These are phyloP conservation scores for Danio jaintianensis DNA, from an alignment of 2,797 vertebrate genomes.

Conservation along the genomic window DNA sequence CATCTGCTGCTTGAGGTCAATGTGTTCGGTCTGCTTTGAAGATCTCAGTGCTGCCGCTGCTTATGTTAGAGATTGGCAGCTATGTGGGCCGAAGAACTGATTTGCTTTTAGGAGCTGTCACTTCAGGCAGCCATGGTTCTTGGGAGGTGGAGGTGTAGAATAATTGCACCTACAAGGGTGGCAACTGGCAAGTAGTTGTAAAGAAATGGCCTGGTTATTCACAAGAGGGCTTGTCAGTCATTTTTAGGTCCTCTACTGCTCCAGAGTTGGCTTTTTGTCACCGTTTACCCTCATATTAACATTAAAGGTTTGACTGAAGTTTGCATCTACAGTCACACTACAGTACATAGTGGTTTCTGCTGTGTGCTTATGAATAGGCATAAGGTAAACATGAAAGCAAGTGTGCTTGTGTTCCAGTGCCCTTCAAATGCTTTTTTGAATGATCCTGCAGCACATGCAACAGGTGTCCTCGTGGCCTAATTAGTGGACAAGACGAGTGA, in stretches of 20 bases:
- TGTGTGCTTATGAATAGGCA: constrained; percentile 46
- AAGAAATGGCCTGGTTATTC: not conserved
- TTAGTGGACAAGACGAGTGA: constrained; percentile 17
- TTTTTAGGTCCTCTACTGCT: not conserved
- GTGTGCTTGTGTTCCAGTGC: constrained; percentile 34
- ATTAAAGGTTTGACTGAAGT: constrained; percentile 1
- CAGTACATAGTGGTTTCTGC: constrained; percentile 5
- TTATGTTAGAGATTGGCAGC: constrained; percentile 11
- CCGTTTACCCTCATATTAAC: not conserved
- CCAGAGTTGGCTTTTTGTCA: not conserved
- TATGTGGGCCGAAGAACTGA: not conserved
- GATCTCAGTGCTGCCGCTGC: not conserved
- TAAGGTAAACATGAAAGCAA: constrained; percentile 53
- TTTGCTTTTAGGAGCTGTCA: constrained; percentile 2
- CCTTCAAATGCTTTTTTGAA: constrained; percentile 40
- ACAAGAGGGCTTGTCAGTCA: not conserved
- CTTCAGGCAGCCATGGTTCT: not conserved
- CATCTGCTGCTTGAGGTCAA: not conserved
- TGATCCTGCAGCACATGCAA: constrained; percentile 28
- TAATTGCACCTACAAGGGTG: constrained; percentile 17
- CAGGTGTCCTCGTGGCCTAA: constrained; percentile 33
- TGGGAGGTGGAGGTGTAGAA: not conserved
- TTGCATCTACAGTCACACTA: not conserved
- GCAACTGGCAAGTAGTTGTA: not conserved
- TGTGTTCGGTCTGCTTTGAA: not conserved